Base-by-base conservation (phyloP, 2,113 vertebrate species). In the Scytalopus superciliaris region DNA sequence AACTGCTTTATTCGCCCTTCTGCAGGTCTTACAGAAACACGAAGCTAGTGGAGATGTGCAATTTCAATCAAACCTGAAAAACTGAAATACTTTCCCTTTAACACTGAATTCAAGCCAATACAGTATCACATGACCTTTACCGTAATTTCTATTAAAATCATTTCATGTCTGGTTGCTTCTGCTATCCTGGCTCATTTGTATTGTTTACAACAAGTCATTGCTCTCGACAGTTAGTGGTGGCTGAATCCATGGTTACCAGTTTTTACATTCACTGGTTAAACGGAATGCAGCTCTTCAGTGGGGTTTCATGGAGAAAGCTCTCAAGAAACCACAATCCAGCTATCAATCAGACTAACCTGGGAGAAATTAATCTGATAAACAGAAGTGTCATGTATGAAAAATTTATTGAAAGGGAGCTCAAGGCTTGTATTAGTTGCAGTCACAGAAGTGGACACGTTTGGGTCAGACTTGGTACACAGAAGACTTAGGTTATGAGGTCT, bases 121-220 rank as follows among this genome's bases (percentile, higher is more conserved):
- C 84, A 92, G 77, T 79, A 97, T 98, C 98, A 98, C 97, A 96
- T 98, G 98, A 98, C 98, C 98, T 98, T 98, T 98, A 98, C 97
- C 96, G 87, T 98, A 98, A 98, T 98, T 98, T 98, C 98, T 97
- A 98, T 98, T 98, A 98, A 98, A 98, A 98, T 98, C 97, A 97
- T 98, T 98, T 98, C 98, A 98, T 98, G 98, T 98, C 97, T 98
- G 98, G 98, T 98, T 98, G 98, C 97, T 97, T 97, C 97, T 98
- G 97, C 97, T 97, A 97, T 97, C 97, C 96, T 87, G 96, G 95
- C 98, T 98, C 98, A 98, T 98, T 98, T 97, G 97, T 97, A 98
- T 98, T 98, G 98, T 98, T 98, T 98, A 98, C 98, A 98, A 97
- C 97, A 97, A 98, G 97, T 97, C 98, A 97, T 95, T 97, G 97